These are phyloP conservation scores for Tinea pellionella DNA, from an alignment of 2,888 invertebrate species.

Conservation along the genomic window DNA sequence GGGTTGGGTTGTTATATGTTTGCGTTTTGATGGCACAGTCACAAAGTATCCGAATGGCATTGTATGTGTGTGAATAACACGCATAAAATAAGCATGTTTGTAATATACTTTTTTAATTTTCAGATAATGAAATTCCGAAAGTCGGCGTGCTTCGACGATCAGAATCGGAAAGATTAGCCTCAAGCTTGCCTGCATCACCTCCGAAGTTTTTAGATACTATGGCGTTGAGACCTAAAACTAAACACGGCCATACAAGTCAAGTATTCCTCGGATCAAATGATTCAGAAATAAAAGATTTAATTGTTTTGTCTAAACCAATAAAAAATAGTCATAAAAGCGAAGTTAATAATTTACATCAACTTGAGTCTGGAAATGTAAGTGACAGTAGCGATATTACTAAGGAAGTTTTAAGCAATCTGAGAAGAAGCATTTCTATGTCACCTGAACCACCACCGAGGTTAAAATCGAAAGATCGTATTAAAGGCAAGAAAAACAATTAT, in stretches of 20 bases:
- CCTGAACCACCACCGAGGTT: slow-evolving; percentile 61
- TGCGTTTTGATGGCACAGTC: no score
- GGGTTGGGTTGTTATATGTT: no score
- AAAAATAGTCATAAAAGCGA: background rate
- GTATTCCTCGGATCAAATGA: slow-evolving; percentile 63
- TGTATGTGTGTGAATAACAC: no score
- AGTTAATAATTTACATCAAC: background rate
- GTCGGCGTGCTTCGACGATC: slow-evolving; percentile 54
- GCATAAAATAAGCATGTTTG: no score
- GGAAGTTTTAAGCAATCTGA: slow-evolving; percentile 47
- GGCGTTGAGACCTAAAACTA: slow-evolving; percentile 77
- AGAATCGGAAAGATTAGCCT: slow-evolving; percentile 54
- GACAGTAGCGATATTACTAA: slow-evolving; percentile 57
- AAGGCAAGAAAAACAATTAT: slow-evolving; percentile 59
- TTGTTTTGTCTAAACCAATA: background rate
- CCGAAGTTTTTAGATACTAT: slow-evolving; percentile 84
- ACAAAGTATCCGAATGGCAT: no score
- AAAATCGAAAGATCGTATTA: slow-evolving; percentile 44
- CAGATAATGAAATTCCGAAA: slow-evolving; percentile 56
- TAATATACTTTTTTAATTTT: no score
- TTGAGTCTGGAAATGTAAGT: slow-evolving; percentile 47
- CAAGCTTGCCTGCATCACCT: slow-evolving; percentile 51
- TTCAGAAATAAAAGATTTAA: background rate
- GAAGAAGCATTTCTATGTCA: slow-evolving; percentile 52
- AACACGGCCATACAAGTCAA: slow-evolving; percentile 72